Conservation (phyloP, 2,797 vertebrate genomes). For the Notolepis coatsorum region DNA sequence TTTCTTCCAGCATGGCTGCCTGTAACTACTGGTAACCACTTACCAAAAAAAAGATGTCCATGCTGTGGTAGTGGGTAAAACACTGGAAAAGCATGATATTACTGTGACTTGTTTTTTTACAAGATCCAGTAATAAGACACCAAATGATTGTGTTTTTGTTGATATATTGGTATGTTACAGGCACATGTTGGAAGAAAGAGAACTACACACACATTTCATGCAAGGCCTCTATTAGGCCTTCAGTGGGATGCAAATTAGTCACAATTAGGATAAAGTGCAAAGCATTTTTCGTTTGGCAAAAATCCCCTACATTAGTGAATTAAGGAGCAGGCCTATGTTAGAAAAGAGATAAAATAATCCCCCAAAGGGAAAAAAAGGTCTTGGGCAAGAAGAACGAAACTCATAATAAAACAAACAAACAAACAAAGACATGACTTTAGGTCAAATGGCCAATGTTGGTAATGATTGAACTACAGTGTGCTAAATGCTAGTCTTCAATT, state of each 20-base stretch:
- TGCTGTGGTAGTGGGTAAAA: no score
- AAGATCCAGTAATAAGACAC: no score
- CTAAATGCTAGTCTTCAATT: not conserved
- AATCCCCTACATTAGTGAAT: not conserved
- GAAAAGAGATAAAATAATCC: slow-evolving; percentile 1
- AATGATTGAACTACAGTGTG: not conserved
- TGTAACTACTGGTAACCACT: no score
- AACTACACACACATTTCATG: no score
- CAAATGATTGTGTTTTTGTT: no score
- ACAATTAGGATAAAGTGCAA: slow-evolving; percentile 12
- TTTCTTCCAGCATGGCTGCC: no score
- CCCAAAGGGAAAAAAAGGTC: not conserved
- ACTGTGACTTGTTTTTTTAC: no score
- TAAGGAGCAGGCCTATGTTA: slow-evolving; percentile 2
- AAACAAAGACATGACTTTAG: not conserved
- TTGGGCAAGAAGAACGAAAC: no score
- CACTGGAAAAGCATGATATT: no score
- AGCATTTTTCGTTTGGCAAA: slow-evolving; percentile 33
- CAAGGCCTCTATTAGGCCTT: not conserved
- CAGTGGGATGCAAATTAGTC: not conserved
- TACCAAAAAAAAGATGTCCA: no score
- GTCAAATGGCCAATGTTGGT: not conserved
- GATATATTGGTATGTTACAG: no score
- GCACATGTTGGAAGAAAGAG: no score
- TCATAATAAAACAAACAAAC: not conserved